Conservation (phyloP, 2,888 invertebrate genomes). For the Busseola fusca region DNA sequence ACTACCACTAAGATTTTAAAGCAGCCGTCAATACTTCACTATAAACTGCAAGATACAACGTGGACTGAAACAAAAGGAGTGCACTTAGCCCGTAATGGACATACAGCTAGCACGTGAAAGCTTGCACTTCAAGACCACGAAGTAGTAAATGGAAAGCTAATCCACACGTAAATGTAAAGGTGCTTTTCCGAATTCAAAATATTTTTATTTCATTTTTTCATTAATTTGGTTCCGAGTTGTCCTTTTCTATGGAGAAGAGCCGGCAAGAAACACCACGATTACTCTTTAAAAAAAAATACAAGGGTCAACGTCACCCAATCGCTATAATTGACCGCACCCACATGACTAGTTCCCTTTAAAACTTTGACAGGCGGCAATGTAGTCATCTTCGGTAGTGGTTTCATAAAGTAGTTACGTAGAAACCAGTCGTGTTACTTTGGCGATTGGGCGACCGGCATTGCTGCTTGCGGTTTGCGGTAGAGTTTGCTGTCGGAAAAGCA, state of each 20-base stretch:
- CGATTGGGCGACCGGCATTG: no score
- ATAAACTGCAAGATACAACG: slow-evolving; percentile 20
- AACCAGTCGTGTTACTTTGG: background rate
- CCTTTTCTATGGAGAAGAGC: no score
- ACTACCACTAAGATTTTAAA: slow-evolving; percentile 15
- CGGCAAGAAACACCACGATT: no score
- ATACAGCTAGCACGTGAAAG: slow-evolving; percentile 29
- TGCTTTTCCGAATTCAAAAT: no score
- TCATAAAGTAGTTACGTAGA: background rate
- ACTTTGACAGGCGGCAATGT: background rate
- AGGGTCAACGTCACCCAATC: background rate
- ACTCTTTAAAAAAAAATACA: no score
- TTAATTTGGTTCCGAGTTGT: no score
- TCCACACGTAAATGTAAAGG: background rate
- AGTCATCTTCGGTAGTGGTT: background rate
- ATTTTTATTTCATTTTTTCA: no score
- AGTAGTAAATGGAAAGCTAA: slow-evolving; percentile 34
- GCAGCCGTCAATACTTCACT: slow-evolving; percentile 18
- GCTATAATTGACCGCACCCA: background rate
- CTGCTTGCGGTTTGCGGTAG: no score
- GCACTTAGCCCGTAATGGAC: slow-evolving; percentile 62
- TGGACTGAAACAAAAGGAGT: slow-evolving; percentile 46
- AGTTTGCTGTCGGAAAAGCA: background rate
- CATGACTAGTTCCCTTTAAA: background rate
- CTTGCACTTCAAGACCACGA: slow-evolving; percentile 2